A percentile compares a stretch with the other conserved stretches of the same genome.
Evolutionary conservation across 2,113 vertebrate genomes (phyloP).

Genomic region (Holacanthus passer): DNA sequence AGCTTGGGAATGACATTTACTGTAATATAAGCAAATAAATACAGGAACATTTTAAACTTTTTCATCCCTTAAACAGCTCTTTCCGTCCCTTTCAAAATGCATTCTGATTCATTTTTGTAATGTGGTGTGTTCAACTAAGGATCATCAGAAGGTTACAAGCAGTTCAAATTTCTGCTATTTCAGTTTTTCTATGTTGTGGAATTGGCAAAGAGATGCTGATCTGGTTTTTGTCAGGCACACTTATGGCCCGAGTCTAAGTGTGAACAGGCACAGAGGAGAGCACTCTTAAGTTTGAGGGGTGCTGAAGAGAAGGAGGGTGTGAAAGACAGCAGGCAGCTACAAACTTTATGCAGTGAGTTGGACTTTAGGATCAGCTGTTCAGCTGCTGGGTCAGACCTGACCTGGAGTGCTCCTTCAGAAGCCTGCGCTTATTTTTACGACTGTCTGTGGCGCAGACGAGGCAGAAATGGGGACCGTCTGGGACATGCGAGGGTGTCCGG

Average conservation of each 20-base stretch:
- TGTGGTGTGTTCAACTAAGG: conserved; percentile 9
- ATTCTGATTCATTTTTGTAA: conserved; percentile 7
- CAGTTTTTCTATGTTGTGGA: conserved; percentile 37
- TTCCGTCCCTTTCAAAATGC: neutral
- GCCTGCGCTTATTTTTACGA: conserved; percentile 44
- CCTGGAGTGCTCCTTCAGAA: conserved; percentile 22
- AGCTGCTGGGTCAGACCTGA: conserved; percentile 29
- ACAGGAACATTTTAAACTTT: neutral
- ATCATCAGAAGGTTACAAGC: conserved; percentile 28
- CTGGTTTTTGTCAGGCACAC: conserved; percentile 67
- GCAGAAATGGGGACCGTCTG: conserved; percentile 28
- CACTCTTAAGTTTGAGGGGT: conserved; percentile 29
- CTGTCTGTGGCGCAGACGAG: conserved; percentile 47
- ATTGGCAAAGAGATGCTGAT: conserved; percentile 46
- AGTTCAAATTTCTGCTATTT: conserved; percentile 59
- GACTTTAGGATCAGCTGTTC: conserved; percentile 49
- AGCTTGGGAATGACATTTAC: conserved; percentile 1
- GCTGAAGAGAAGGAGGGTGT: conserved; percentile 15
- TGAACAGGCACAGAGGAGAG: conserved; percentile 32
- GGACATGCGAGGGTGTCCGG: neutral
- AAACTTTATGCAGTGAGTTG: neutral
- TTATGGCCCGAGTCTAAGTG: conserved; percentile 31
- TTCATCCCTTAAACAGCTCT: neutral
- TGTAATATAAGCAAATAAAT: conserved; percentile 4
- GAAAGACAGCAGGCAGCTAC: conserved; percentile 31